Evolutionary conservation across 2,888 invertebrate species (phyloP), one percentile per base, ranked within the genome.

Genomic region (Agriopis leucophaearia): DNA sequence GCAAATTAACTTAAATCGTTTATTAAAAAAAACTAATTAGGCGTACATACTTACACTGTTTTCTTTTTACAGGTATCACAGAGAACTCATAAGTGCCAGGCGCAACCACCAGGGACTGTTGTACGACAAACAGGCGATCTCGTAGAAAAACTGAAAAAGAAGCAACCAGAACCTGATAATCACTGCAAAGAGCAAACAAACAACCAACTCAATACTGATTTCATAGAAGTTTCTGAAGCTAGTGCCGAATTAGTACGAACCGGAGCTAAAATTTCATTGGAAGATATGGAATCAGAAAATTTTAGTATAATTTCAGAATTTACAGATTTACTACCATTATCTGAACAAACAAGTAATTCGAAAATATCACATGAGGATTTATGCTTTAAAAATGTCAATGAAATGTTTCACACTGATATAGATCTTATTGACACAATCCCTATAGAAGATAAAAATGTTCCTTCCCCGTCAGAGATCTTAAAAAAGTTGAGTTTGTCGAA

Each of bases 51-150:
- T 15, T 47, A 16, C 15, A 15, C 27, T 42, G n/a, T 35, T 50
- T 57, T 42, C 42, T 44, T 35, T 44, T 60, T 85, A 27, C 78
- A 96, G 96, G 97, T 97, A 10, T 97, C 97, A 60, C 97, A 97
- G 85, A 94, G 97, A 80, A 97, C 97, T 5, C 97, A 97, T 81
- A 97, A 97, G 88, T 97, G 97, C 81, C 94, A 95, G 68, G 92
- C 92, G 4, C 95, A 95, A 80, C 95, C 95, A 62, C 95, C 95
- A 42, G 96, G 95, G 15, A 93, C 92, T 15, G 95, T 95, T 1
- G 84, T 94, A 1, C 85, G 95, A 36, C 93, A 92, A 82, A 84
- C 88, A 48, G 90, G 91, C 16, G 92, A 94, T 71, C 86, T 95
- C 6, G 86, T 94, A 15, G 93, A 94, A 81, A 94, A 94, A 80